phyloP scores from a whole-genome alignment of 1,140 invertebrate species.

The Hycleus phaleratus region DNA sequence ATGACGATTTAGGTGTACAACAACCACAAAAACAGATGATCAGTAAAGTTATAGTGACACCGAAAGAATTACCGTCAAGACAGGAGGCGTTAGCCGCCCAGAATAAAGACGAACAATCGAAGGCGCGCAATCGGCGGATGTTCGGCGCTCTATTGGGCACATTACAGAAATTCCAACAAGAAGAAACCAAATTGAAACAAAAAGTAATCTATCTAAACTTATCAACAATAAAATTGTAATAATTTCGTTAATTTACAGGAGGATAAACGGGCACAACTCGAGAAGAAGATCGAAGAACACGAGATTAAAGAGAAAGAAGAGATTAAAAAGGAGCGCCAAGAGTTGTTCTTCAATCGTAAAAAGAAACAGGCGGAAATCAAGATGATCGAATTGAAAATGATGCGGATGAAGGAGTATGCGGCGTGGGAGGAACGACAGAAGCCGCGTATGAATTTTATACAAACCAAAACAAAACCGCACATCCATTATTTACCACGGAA shows the following conservation, averaged over 20 bases:
- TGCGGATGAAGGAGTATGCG: conserved; percentile 77
- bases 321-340: conserved; percentile 74
- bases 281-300: conserved; percentile 88
- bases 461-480: conserved; percentile 76
- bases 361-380: conserved; percentile 82
- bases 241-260: conserved; percentile 50
- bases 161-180: conserved; percentile 89
- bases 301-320: conserved; percentile 80
- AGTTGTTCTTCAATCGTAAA: conserved; percentile 77
- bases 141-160: conserved; percentile 92
- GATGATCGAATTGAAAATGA: conserved; percentile 85
- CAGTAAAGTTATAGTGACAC: conserved; percentile 53
- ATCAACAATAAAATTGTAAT: not conserved
- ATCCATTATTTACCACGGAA: conserved; percentile 83
- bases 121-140: conserved; percentile 85
- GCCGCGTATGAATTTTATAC: conserved; percentile 74
- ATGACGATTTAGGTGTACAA: conserved; percentile 43
- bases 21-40: conserved; percentile 40
- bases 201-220: conserved; percentile 42
- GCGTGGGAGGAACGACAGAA: conserved; percentile 77
- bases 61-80: conserved; percentile 58
- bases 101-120: conserved; percentile 71
- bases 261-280: conserved; percentile 78
- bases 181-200: conserved; percentile 81
- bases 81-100: conserved; percentile 77